Base-by-base conservation (phyloP, 2,888 invertebrate genomes). In the Eupithecia centaureata region DNA sequence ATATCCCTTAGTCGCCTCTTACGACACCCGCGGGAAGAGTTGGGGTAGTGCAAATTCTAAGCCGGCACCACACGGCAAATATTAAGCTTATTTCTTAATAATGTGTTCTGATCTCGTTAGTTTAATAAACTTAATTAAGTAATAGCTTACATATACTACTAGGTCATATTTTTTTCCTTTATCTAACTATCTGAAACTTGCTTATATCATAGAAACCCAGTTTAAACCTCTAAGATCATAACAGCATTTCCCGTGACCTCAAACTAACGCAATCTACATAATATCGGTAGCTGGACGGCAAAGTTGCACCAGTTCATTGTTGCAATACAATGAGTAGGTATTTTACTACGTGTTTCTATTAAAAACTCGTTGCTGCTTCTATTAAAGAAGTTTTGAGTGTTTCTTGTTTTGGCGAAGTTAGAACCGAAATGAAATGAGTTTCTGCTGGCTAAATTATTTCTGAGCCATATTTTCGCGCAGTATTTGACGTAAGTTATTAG, bases 181-280 rank as follows among this genome's bases (percentile, higher is more conserved):
- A 47, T 22, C 18, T 22, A 22, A 47, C 22, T 22, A 22, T 22
- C 32, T 13, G 12, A 33, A 32, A 32, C 22, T 13, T 12, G 18
- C 1, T 32, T 28, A 56, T 32, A 57, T 8, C 18, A 47, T 22
- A 22, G 47, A 47, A 47, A 22, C 47, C 47, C 42, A 42, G 42
- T 18, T 18, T 42, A 42, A n/a, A 47, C 47, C 18, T 7, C 22
- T 22, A 22, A 47, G 22, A 47, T 47, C 47, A 47, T 47, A 51
- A 5, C n/a, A 5, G 32, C 25, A 47, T 57, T 35, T 54, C 51
- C 56, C 13, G 35, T 47, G 47, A 54, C 65, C 65, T 35, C 65
- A 60, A 63, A 69, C 60, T 66, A 61, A 57, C 59, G 47, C 35
- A 60, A 63, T 62, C 58, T 65, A 52, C 65, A 65, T 62, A 59